These are phyloP conservation scores for Tetraodon nigroviridis DNA, from an alignment of 2,113 vertebrate genomes.

Conservation along the genomic window DNA sequence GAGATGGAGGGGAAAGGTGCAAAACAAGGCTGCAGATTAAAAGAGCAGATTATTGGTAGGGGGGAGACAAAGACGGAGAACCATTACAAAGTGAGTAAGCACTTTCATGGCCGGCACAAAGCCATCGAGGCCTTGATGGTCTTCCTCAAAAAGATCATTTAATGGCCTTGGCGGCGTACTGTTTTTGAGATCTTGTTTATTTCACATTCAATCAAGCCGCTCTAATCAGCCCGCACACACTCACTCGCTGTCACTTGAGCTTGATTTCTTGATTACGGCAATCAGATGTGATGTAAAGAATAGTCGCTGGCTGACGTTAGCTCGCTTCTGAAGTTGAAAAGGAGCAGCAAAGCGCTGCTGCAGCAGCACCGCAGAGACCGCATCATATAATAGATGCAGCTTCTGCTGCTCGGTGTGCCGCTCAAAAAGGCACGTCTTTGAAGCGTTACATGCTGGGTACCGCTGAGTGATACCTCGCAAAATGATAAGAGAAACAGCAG, in stretches of 20 bases:
- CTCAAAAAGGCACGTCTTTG: conserved; percentile 29
- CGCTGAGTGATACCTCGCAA: conserved; percentile 22
- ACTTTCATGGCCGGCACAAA: conserved; percentile 46
- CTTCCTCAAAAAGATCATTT: conserved; percentile 64
- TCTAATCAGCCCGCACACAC: conserved; percentile 51
- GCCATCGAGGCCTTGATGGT: conserved; percentile 55
- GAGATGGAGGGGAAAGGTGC: not conserved
- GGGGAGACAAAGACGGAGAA: not conserved
- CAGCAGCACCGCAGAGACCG: conserved; percentile 1
- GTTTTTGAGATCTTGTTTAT: conserved; percentile 65
- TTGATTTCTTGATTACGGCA: conserved; percentile 60
- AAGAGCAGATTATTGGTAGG: not conserved
- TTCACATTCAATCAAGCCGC: conserved; percentile 65
- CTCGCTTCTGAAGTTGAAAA: conserved; percentile 10
- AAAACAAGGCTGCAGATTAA: not conserved
- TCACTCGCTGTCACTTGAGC: conserved; percentile 45
- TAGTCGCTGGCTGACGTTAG: conserved; percentile 4
- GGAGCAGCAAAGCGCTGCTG: not conserved
- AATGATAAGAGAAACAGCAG: conserved; percentile 22
- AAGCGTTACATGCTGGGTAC: conserved; percentile 18
- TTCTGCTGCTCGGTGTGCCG: conserved; percentile 26
- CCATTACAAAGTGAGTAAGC: conserved; percentile 27
- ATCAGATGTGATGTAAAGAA: conserved; percentile 59
- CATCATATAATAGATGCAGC: conserved; percentile 21
- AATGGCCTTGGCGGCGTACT: conserved; percentile 48